phyloP scores from a whole-genome alignment of 2,888 invertebrate species.

The Mesodorylaimus sp. region DNA sequence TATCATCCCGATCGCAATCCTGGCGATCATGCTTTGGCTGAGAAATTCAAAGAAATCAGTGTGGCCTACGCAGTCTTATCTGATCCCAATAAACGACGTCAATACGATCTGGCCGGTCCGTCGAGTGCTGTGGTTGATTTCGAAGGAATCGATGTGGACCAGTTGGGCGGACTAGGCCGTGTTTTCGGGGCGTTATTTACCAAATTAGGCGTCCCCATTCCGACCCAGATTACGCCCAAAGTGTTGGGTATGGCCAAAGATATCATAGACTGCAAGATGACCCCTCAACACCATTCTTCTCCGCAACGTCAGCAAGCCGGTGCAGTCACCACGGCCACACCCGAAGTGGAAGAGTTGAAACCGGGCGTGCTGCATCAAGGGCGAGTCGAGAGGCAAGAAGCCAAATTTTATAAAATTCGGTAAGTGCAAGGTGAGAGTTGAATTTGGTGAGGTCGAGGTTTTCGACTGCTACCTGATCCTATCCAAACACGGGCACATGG shows the following conservation, averaged over 20 bases:
- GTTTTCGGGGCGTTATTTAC: slow-evolving; percentile 29
- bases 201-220: slow-evolving; percentile 29
- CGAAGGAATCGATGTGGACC: slow-evolving; percentile 25
- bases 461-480: no score
- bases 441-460: no score
- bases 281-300: no score
- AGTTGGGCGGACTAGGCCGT: slow-evolving; percentile 27
- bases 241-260: slow-evolving; percentile 9
- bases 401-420: slow-evolving; percentile 6
- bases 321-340: background rate
- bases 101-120: slow-evolving; percentile 28
- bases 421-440: no score
- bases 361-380: background rate
- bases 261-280: background rate
- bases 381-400: slow-evolving; percentile 9
- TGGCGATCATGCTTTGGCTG: background rate
- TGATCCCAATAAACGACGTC: slow-evolving; percentile 28
- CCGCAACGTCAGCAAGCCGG: background rate
- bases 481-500: no score
- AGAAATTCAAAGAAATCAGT: slow-evolving; percentile 24
- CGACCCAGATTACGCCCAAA: slow-evolving; percentile 28
- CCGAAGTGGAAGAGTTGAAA: background rate
- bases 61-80: slow-evolving; percentile 29
- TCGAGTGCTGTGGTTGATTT: slow-evolving; percentile 22
- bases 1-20: slow-evolving; percentile 11